Base-by-base conservation (phyloP, 1,140 invertebrate species). In the Meloidogyne chitwoodi region DNA sequence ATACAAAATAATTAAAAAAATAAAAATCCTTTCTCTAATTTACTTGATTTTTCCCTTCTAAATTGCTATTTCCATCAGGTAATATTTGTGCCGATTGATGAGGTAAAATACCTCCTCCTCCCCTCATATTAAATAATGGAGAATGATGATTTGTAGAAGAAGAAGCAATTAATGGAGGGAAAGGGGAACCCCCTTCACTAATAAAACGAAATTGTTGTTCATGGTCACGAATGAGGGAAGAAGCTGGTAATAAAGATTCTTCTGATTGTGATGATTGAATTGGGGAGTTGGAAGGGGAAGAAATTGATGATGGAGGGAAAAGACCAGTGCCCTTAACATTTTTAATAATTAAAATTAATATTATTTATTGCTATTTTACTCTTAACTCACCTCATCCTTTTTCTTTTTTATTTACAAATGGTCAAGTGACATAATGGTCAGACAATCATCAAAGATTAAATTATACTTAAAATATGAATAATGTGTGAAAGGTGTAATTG, bases 211-310 rank as follows among this genome's bases (percentile, higher is more conserved):
- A 56, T 56, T 56, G 19, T 56, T 56, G 48, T 56, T 56, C 48
- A 56, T 56, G 34, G 14, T 64, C 71, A 24, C 61, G 56, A 73
- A 73, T 65, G 12, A 64, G 24, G 24, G 71, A 61, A 14, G 71
- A 73, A 16, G 71, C 24, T 6, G 71, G 71, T 61, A 64, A 63
- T 38, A 73, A 73, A 11, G 64, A 27, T 73, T 73, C 56, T 26
- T 22, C 44, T 26, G 71, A 61, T 63, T 24, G 56, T 73, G 56
- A 11, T 8, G 56, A 29, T 64, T 64, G 56, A 31, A 26, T 19
- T 48, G 41, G 24, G 56, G 14, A 3, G 38, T 14, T 24, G 26
- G n/a, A 22, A 11, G 56, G n/a, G 3, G 56, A 73, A 27, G 56
- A 22, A 24, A 64, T 22, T 34, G 71, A 73, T 8, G 71, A 38